Evolutionary conservation across 2,797 vertebrate genomes (phyloP), one percentile per base, ranked within the genome.

Genomic region (Catostomus latipinnis): DNA sequence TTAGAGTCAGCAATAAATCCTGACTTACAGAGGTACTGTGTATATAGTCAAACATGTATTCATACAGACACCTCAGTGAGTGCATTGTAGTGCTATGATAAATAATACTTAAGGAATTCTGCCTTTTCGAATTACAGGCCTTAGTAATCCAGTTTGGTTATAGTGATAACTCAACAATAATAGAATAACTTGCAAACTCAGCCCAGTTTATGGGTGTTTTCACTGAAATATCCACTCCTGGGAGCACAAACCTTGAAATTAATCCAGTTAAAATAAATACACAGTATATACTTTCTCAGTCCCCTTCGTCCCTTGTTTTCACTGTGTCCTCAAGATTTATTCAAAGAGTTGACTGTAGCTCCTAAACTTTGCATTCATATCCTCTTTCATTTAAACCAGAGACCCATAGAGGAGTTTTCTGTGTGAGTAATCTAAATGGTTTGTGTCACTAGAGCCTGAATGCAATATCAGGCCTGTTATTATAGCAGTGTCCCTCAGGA

Each of bases 391-490:
- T 78, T 78, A 70, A 78, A 75, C 34, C 63, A 48, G 54, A 75
- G 68, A 68, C 60, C 12, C 63, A 72, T 53, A 70, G 56, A 68
- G 78, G 72, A 58, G 62, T 78, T 34, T 34, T 76, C 66, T 48
- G 16, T 80, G 61, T 76, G 76, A 71, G 83, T 75, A 76, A 77
- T 83, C 78, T 81, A 78, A 83, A 83, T 78, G 71, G 57, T 74
- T 71, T 46, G 77, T 84, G 81, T 82, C 83, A 81, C 83, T 34
- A 71, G 71, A 75, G 70, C 61, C 60, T 71, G 73, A 72, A 71
- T 73, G 76, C 74, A 81, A 80, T 83, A 86, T 89, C 81, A 69
- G 71, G 74, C 75, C 62, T 87, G 81, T 84, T 86, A 85, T 87
- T 86, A 84, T 82, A 88, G 71, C 18, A 65, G 84, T 66, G 82